Base-by-base conservation (phyloP, 2,888 invertebrate genomes). In the Augochlorella aurata region DNA sequence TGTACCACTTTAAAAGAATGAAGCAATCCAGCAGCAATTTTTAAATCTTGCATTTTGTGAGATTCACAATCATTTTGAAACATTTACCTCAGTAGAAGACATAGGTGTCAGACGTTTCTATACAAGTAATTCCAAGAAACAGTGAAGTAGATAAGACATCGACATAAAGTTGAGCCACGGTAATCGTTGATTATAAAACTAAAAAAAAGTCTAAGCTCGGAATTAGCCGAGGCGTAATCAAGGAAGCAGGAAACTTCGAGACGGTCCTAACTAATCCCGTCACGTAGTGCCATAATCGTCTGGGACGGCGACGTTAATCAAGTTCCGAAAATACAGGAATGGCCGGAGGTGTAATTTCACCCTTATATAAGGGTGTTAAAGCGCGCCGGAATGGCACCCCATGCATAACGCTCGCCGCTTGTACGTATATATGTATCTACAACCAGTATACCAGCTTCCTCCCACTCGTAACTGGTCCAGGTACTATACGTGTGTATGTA, bases 311-410 rank as follows among this genome's bases (percentile, higher is more conserved):
- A 81, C 85, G 89, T 90, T 91, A 90, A 91, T 91, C 88, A 90
- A 90, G 89, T 91, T 90, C 89, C 86, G 89, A 90, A 92, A 92
- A 91, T 88, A 87, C 88, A 87, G 79, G 87, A 89, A 88, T 86
- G 77, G 82, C 87, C 85, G 78, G 84, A 87, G 90, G 81, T 88
- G 88, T 89, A 90, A 91, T 91, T 91, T 90, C 88, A 86, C 87
- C 87, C 89, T 90, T 88, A 87, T 89, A 85, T 86, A 87, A 83
- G 84, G 88, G 89, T 87, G 90, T 90, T 90, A 89, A 89, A 90
- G 88, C 90, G 82, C 89, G 90, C 87, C 89, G 86, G 85, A 91
- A 90, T 87, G 88, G 89, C 91, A 90, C 87, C 89, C 88, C 89
- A 87, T 89, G 90, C 88, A 90, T 90, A 90, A 90, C 85, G 86